Evolutionary conservation across 2,113 vertebrate genomes (phyloP).

Genomic region (Ophiodon elongatus): DNA sequence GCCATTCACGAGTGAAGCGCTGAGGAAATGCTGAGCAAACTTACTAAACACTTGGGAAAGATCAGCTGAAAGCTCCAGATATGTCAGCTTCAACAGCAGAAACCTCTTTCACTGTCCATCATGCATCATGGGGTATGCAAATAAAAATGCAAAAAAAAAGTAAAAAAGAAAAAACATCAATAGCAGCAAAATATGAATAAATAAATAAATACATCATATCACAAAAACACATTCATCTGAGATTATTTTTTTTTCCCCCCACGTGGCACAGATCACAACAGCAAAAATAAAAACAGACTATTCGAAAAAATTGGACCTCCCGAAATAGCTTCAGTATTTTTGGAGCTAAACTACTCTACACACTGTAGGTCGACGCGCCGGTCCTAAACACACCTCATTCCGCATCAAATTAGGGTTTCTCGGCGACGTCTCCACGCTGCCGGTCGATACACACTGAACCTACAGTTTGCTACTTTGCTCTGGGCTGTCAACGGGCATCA

Average conservation of each 20-base stretch:
- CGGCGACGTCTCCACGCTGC: slow-evolving; percentile 29
- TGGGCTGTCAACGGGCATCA: slow-evolving; percentile 53
- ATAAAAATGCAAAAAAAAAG: slow-evolving; percentile 44
- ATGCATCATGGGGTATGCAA: slow-evolving; percentile 67
- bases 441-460: slow-evolving; percentile 45
- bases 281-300: slow-evolving; percentile 56
- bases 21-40: slow-evolving; percentile 43
- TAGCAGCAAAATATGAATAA: slow-evolving; percentile 69
- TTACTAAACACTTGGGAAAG: slow-evolving; percentile 30
- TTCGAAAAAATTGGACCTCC: slow-evolving; percentile 53
- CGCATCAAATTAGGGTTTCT: slow-evolving; percentile 13
- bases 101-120: slow-evolving; percentile 46
- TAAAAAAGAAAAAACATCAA: slow-evolving; percentile 65
- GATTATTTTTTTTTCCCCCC: slow-evolving; percentile 47
- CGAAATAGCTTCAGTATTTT: slow-evolving; percentile 63
- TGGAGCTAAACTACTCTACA: slow-evolving; percentile 60
- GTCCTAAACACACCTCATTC: slow-evolving; percentile 19
- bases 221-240: slow-evolving; percentile 71
- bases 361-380: slow-evolving; percentile 43
- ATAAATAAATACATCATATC: slow-evolving; percentile 68
- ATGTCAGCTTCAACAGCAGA: slow-evolving; percentile 56
- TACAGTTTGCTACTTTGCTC: slow-evolving; percentile 52
- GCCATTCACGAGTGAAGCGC: slow-evolving; percentile 40
- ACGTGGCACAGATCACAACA: slow-evolving; percentile 69
- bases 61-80: slow-evolving; percentile 56